Evolutionary conservation across 2,797 vertebrate species (phyloP).

Genomic region (Dermochelys coriacea): DNA sequence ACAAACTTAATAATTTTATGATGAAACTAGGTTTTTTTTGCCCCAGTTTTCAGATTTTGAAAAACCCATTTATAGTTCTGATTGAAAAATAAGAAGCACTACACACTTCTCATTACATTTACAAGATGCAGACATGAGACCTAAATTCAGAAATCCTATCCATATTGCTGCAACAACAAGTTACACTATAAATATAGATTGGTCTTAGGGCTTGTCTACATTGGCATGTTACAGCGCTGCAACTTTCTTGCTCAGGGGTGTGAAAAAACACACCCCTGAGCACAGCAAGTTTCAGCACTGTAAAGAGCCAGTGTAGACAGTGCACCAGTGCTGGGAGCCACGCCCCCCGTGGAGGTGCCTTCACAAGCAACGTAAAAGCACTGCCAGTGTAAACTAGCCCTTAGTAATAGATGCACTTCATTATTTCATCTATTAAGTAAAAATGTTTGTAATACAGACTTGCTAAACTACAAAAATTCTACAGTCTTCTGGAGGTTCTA

Average conservation of each 20-base stretch:
- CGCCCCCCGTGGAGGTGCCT: no score
- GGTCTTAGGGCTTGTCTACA: not conserved
- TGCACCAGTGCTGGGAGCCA: no score
- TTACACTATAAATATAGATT: not conserved
- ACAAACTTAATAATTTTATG: not conserved
- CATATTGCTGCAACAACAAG: not conserved
- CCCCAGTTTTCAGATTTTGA: not conserved
- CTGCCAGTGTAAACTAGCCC: no score
- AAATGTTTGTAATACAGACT: not conserved
- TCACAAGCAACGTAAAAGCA: no score
- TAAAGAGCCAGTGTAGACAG: no score
- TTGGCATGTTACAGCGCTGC: no score
- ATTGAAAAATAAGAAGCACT: not conserved
- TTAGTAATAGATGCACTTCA: not conserved
- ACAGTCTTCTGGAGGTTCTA: not conserved
- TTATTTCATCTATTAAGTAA: not conserved
- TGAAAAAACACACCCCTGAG: no score
- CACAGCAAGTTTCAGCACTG: no score
- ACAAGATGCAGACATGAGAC: not conserved
- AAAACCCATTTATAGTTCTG: not conserved
- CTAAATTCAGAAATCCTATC: slow-evolving; percentile 16
- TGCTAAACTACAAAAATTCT: not conserved
- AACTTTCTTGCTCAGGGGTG: no score
- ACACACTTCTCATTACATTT: not conserved
- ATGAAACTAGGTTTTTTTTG: not conserved